A percentile compares a stretch with the other conserved stretches of the same genome.
Evolutionary conservation across 2,888 invertebrate species (phyloP).

Genomic region (Nymphalis polychloros): DNA sequence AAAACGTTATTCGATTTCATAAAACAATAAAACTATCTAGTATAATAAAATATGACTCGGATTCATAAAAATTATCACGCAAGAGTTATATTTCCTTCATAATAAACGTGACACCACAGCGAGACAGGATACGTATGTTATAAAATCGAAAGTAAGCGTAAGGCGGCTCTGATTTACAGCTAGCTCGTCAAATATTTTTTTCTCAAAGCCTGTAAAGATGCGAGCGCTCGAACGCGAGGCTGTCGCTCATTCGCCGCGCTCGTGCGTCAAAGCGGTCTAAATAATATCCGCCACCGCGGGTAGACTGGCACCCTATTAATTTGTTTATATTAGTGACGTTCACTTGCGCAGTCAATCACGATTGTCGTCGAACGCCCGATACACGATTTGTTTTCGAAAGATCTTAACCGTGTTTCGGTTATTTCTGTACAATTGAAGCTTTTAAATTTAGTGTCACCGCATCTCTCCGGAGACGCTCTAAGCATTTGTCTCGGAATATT

Average conservation of each 20-base stretch:
- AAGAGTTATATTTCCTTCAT: constrained; percentile 68
- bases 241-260: constrained; percentile 32
- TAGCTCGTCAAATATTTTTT: constrained; percentile 57
- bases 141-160: constrained; percentile 53
- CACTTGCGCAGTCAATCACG: constrained; percentile 81
- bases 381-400: constrained; percentile 80
- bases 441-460: constrained; percentile 82
- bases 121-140: constrained; percentile 67
- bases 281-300: constrained; percentile 44
- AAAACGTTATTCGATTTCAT: constrained; percentile 44
- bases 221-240: background rate
- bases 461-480: constrained; percentile 76
- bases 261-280: background rate
- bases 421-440: constrained; percentile 81
- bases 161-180: constrained; percentile 61
- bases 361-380: constrained; percentile 79
- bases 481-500: constrained; percentile 81
- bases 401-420: constrained; percentile 81
- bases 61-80: constrained; percentile 53
- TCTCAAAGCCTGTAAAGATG: constrained; percentile 10
- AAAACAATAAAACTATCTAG: constrained; percentile 42
- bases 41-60: constrained; percentile 38
- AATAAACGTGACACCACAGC: constrained; percentile 58
- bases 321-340: constrained; percentile 80
- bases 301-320: constrained; percentile 70